Evolutionary conservation across 2,797 vertebrate species (phyloP).

Genomic region (Mormyrops boulengeri): DNA sequence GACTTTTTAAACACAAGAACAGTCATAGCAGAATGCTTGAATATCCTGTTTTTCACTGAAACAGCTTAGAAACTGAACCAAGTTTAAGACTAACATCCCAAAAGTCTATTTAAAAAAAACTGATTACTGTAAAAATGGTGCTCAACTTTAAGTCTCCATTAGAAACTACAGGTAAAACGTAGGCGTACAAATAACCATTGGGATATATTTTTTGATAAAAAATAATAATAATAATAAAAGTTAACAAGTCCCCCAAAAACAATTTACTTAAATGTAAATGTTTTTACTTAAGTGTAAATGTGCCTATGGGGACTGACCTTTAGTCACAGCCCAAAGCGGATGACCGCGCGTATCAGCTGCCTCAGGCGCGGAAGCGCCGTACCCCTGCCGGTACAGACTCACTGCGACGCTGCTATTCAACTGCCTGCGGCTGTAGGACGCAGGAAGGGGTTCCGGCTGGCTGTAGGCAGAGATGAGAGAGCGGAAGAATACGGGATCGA

Average conservation of each 20-base stretch:
- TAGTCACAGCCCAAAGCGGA: neutral
- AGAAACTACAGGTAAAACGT: neutral
- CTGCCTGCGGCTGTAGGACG: neutral
- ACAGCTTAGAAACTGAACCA: neutral
- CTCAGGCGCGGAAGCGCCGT: neutral
- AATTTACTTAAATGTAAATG: neutral
- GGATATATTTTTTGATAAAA: slow-evolving; percentile 7
- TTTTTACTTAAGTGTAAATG: neutral
- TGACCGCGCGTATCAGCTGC: neutral
- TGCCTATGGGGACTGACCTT: neutral
- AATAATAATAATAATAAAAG: neutral
- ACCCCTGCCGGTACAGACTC: neutral
- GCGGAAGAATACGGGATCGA: neutral
- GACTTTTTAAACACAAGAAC: neutral
- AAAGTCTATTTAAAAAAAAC: neutral
- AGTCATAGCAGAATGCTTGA: neutral
- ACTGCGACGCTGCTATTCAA: neutral
- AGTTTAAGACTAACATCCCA: neutral
- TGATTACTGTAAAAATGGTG: neutral
- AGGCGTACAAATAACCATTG: neutral
- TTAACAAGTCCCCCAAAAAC: neutral
- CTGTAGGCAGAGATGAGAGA: neutral
- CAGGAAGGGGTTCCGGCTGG: neutral
- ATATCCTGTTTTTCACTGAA: neutral
- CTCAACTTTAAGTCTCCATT: neutral